Conservation (phyloP, 2,113 vertebrate species). For the Dicerorhinus sumatrensis region DNA sequence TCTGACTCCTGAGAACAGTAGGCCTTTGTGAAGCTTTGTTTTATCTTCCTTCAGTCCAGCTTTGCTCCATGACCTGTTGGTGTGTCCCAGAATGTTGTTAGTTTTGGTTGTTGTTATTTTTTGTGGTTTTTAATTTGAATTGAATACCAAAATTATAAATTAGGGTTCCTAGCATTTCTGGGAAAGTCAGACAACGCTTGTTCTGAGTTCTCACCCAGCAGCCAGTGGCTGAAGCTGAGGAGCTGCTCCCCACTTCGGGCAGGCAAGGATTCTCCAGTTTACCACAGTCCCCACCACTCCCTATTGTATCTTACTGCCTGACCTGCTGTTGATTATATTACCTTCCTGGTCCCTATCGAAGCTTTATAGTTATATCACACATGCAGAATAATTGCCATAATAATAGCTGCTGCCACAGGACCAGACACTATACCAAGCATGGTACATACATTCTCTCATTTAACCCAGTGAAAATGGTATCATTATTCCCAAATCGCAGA, state of each 20-base stretch:
- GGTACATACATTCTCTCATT: neutral
- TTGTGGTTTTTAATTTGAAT: neutral
- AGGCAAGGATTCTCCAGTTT: neutral
- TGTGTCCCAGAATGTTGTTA: neutral
- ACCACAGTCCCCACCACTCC: neutral
- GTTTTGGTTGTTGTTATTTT: neutral
- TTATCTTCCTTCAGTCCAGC: neutral
- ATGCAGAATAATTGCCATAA: accelerated
- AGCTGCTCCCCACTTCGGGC: neutral
- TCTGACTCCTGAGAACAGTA: neutral
- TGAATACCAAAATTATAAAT: neutral
- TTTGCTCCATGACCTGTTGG: neutral
- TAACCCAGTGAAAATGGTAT: neutral
- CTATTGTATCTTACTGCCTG: neutral
- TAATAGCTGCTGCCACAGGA: neutral
- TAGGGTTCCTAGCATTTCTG: neutral
- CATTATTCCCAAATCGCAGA: neutral
- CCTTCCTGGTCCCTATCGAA: neutral
- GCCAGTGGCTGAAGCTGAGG: neutral
- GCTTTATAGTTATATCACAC: neutral
- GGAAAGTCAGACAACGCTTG: neutral
- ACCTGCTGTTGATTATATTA: neutral
- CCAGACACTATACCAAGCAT: neutral
- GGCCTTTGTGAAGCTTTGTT: neutral
- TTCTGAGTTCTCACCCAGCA: neutral